Conservation (phyloP, 2,888 invertebrate species). For the Nasonia oneida region DNA sequence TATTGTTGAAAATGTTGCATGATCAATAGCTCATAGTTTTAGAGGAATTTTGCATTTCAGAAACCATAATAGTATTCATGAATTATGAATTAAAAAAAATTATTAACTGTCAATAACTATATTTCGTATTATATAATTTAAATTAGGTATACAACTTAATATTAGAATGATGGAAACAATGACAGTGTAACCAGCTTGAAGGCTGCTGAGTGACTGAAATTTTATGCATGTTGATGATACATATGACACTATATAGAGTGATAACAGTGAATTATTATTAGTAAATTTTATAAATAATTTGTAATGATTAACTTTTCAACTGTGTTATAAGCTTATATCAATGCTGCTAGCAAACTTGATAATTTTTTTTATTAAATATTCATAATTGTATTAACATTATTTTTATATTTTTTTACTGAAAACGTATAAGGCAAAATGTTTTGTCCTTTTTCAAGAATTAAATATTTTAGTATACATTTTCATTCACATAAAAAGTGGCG, state of each 20-base stretch:
- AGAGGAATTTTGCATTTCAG: not conserved
- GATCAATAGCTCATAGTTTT: not conserved
- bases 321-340: no score
- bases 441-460: not conserved
- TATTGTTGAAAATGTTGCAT: not conserved
- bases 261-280: not conserved
- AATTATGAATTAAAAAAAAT: not conserved
- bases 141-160: not conserved
- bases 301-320: no score
- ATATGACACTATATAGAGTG: not conserved
- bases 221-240: not conserved
- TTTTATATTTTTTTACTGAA: not conserved
- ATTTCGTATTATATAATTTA: constrained; percentile 8
- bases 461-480: not conserved
- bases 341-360: no score
- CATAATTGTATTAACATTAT: not conserved
- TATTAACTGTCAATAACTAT: not conserved
- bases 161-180: not conserved
- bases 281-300: not conserved
- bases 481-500: not conserved
- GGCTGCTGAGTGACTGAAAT: constrained; percentile 27
- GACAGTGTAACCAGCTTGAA: constrained; percentile 15
- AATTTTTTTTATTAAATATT: not conserved
- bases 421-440: not conserved
- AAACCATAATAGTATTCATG: not conserved